Percentiles rank a stretch among this genome's conserved stretches.
phyloP scores from a whole-genome alignment of 2,113 vertebrate genomes.

The Jaculus jaculus region DNA sequence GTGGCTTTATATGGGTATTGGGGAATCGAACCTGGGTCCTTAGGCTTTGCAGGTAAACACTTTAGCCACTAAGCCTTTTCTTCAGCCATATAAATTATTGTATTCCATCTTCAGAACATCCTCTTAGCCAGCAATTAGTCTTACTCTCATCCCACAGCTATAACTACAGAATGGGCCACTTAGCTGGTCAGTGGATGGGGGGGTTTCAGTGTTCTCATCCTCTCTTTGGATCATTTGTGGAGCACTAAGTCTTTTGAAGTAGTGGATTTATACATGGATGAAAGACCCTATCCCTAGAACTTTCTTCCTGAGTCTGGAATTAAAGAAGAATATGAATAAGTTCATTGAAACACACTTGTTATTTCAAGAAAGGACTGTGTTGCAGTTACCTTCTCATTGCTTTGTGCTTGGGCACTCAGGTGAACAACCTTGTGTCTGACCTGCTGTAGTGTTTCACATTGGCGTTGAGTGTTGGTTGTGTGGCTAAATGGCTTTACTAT shows the following conservation, averaged over 20 bases:
- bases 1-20: too few species aligned
- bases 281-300: not conserved
- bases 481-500: not conserved
- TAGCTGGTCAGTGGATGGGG: not conserved
- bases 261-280: not conserved
- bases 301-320: not conserved
- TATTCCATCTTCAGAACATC: not conserved
- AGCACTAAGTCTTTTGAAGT: not conserved
- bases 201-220: not conserved
- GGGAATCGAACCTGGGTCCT: too few species aligned
- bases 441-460: fast-evolving
- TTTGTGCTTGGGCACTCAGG: fast-evolving
- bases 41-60: too few species aligned
- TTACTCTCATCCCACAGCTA: fast-evolving
- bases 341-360: too few species aligned
- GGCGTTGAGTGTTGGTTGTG: not conserved
- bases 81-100: not conserved
- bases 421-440: not conserved
- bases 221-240: not conserved
- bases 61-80: too few species aligned
- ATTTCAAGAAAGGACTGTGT: not conserved
- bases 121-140: not conserved
- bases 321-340: not conserved
- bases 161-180: fast-evolving
- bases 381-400: too few species aligned